These are phyloP conservation scores for Campylomormyrus tamandua DNA, from an alignment of 2,113 vertebrate genomes.

Conservation along the genomic window DNA sequence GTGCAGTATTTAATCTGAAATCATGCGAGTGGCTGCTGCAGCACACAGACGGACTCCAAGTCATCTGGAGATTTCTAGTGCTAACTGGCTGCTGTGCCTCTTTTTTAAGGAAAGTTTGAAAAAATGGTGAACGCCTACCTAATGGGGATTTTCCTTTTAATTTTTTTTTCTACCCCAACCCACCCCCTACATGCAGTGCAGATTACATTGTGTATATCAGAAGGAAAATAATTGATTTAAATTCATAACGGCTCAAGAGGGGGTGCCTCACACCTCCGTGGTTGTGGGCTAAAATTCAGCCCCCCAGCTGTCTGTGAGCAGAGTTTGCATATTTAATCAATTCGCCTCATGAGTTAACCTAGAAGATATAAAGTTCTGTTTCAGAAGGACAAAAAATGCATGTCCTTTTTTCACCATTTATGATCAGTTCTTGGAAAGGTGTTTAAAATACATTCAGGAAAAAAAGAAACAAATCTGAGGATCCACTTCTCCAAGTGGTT, in stretches of 20 bases:
- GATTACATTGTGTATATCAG: not conserved
- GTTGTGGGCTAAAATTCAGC: not conserved
- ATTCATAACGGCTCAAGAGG: constrained; percentile 1
- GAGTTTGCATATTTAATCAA: constrained; percentile 7
- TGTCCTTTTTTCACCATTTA: not conserved
- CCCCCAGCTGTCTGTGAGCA: not conserved
- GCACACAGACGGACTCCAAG: not conserved
- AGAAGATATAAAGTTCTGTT: not conserved
- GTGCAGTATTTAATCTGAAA: not conserved
- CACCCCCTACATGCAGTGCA: not conserved
- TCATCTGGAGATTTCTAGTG: not conserved
- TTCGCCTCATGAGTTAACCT: not conserved
- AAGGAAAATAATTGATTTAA: constrained; percentile 3
- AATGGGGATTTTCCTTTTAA: not conserved
- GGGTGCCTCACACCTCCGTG: not conserved
- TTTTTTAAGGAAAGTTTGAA: not conserved
- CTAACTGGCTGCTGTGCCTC: not conserved
- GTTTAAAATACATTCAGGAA: not conserved
- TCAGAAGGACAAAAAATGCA: not conserved
- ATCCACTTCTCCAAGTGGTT: not conserved
- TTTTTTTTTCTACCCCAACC: not conserved
- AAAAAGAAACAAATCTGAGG: not conserved
- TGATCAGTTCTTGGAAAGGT: not conserved
- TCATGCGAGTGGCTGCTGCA: not conserved
- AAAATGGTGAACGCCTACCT: not conserved